Evolutionary conservation across 1,140 invertebrate species (phyloP).

Genomic region (Panagrolaimus sp.): DNA sequence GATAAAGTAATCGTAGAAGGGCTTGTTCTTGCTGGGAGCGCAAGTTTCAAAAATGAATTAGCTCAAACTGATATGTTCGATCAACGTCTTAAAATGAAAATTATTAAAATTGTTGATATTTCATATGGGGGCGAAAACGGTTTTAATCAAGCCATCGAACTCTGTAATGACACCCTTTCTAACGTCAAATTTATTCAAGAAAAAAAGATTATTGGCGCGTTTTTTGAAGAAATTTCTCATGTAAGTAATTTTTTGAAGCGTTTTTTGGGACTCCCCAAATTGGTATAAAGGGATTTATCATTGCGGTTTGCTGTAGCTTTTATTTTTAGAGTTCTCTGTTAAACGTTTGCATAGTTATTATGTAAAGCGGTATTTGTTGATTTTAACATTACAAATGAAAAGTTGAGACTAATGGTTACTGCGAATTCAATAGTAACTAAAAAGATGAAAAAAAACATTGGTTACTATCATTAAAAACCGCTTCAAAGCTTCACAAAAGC

Average conservation of each 20-base stretch:
- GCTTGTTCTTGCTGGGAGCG: slow-evolving; percentile 92
- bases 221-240: slow-evolving; percentile 38
- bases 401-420: no score
- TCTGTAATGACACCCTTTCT: slow-evolving; percentile 90
- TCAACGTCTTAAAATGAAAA: slow-evolving; percentile 70
- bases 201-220: slow-evolving; percentile 89
- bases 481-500: no score
- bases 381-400: no score
- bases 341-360: no score
- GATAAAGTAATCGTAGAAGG: slow-evolving; percentile 96
- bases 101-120: slow-evolving; percentile 97
- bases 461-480: no score
- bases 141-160: slow-evolving; percentile 79
- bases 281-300: no score
- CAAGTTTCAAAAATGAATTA: slow-evolving; percentile 98
- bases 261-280: no score
- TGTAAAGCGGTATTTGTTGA: no score
- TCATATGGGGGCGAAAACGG: slow-evolving; percentile 99
- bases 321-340: no score
- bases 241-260: slow-evolving; percentile 9
- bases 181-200: slow-evolving; percentile 99
- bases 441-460: no score
- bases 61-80: slow-evolving; percentile 99
- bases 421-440: no score
- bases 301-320: no score